Percentiles rank a stretch among this genome's conserved stretches.
phyloP scores from a whole-genome alignment of 2,888 invertebrate species.

The Ametastegia equiseti region DNA sequence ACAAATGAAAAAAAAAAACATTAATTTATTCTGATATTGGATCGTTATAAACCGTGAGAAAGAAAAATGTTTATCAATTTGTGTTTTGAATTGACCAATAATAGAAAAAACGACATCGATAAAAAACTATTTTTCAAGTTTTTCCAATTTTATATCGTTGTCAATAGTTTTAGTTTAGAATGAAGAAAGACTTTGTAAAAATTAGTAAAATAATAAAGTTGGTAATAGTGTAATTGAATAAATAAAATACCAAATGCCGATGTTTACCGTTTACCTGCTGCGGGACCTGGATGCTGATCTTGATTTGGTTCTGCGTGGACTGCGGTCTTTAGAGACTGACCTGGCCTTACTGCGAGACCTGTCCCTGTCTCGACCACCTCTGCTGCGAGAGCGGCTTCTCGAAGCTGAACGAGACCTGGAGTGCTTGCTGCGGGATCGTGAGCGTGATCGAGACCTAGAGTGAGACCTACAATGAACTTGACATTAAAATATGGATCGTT shows the following conservation, averaged over 20 bases:
- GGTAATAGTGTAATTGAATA: neutral
- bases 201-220: neutral
- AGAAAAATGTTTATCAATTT: neutral
- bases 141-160: neutral
- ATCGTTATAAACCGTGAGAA: neutral
- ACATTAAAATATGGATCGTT: conserved; percentile 50
- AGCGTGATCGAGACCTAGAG: conserved; percentile 69
- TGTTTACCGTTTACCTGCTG: conserved; percentile 65
- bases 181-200: neutral
- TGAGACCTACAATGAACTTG: conserved; percentile 65
- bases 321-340: conserved; percentile 69
- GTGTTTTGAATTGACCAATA: neutral
- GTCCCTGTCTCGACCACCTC: conserved; percentile 62
- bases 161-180: neutral
- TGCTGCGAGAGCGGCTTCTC: conserved; percentile 80
- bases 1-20: neutral
- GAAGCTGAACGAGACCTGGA: conserved; percentile 81
- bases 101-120: neutral
- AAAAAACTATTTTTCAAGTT: neutral
- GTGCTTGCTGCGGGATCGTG: conserved; percentile 76
- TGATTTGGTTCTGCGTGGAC: conserved; percentile 70
- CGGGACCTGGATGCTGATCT: conserved; percentile 70
- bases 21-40: neutral
- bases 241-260: conserved; percentile 39
- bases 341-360: conserved; percentile 68